A percentile compares a stretch with the other conserved stretches of the same genome.
Conservation (phyloP, 2,113 vertebrate species). For the Aspidoscelis tigris region DNA sequence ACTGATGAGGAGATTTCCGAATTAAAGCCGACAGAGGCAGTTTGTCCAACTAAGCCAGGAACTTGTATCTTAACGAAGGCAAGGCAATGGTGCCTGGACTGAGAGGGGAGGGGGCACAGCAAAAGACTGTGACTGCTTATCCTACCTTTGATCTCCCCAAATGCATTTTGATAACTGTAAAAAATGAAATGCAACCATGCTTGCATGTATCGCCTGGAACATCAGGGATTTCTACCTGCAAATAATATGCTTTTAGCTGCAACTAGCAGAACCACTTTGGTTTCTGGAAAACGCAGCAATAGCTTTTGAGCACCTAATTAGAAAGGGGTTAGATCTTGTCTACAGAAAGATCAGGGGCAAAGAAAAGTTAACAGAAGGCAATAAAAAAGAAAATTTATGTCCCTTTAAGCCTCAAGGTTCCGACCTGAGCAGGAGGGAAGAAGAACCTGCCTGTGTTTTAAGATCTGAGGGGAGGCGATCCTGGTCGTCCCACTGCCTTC, state of each 20-base stretch:
- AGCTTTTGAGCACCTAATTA: too few relatives aligned
- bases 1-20: constrained; percentile 61
- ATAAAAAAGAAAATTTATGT: neutral
- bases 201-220: rapidly evolving
- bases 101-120: too few relatives aligned
- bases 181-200: too few relatives aligned
- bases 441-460: neutral
- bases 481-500: too few relatives aligned
- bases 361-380: neutral
- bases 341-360: too few relatives aligned
- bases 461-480: too few relatives aligned
- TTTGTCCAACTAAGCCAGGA: constrained; percentile 42
- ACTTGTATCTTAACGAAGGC: constrained; percentile 47
- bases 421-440: neutral
- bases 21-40: constrained; percentile 60
- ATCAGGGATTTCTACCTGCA: neutral
- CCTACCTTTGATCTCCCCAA: too few relatives aligned
- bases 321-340: too few relatives aligned
- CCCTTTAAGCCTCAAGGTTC: neutral
- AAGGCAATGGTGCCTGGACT: neutral
- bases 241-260: neutral
- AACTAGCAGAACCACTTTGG: too few relatives aligned
- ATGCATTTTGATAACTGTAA: too few relatives aligned
- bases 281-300: too few relatives aligned
- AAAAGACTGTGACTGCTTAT: too few relatives aligned